Conservation (phyloP, 2,888 invertebrate genomes). For the Thelaira solivaga region DNA sequence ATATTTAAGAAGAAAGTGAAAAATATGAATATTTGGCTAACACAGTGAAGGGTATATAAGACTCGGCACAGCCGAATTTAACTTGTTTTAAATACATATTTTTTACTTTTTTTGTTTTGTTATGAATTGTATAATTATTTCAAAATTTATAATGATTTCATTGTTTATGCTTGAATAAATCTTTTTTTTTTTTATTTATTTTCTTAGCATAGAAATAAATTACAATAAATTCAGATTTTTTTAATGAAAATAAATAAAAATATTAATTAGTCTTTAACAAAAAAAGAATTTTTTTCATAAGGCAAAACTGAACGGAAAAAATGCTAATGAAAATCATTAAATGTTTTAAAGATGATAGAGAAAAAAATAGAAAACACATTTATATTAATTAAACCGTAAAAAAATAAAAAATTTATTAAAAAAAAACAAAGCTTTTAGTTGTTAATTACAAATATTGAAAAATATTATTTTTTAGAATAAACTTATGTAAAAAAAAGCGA, state of each 20-base stretch:
- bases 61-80: too few species aligned
- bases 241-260: neutral
- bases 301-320: too few species aligned
- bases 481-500: too few species aligned
- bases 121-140: neutral
- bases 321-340: neutral
- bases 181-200: neutral
- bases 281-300: too few species aligned
- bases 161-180: neutral
- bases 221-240: neutral
- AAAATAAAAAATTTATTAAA: too few species aligned
- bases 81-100: too few species aligned
- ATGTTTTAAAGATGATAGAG: neutral
- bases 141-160: neutral
- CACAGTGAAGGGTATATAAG: too few species aligned
- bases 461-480: too few species aligned
- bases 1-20: too few species aligned
- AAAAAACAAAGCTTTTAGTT: too few species aligned
- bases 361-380: slow-evolving; percentile 8
- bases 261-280: neutral
- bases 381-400: slow-evolving; percentile 38
- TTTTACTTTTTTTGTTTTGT: neutral
- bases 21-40: too few species aligned
- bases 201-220: neutral
- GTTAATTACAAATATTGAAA: too few species aligned